A percentile compares a stretch with the other conserved stretches of the same genome.
Evolutionary conservation across 2,888 invertebrate species (phyloP).

Genomic region (Platycheirus rosarum): DNA sequence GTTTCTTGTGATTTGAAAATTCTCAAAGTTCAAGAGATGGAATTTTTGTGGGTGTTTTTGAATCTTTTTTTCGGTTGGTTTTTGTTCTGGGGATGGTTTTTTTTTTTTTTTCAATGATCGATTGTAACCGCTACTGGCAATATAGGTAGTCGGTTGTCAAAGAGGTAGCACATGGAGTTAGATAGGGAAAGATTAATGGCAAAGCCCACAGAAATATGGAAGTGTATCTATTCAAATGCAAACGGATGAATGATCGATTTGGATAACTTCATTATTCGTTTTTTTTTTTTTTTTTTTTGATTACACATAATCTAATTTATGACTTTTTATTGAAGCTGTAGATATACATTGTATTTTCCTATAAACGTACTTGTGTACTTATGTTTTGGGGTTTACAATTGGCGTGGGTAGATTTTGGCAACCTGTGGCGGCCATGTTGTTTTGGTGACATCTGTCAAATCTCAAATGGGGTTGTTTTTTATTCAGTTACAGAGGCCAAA

Average conservation of each 20-base stretch:
- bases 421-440: no score
- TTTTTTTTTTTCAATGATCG: slow-evolving; percentile 53
- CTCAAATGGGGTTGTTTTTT: no score
- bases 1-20: slow-evolving; percentile 44
- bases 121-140: slow-evolving; percentile 46
- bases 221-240: neutral
- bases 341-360: no score
- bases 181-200: slow-evolving; percentile 61
- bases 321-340: no score
- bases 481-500: no score
- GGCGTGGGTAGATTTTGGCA: no score
- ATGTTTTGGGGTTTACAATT: no score
- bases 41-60: slow-evolving; percentile 15
- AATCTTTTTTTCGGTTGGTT: neutral
- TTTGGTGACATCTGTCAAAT: no score
- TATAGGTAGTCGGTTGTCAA: slow-evolving; percentile 2
- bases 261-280: slow-evolving; percentile 8
- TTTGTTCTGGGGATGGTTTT: neutral
- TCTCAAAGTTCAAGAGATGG: slow-evolving; percentile 51
- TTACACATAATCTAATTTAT: neutral
- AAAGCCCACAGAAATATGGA: slow-evolving; percentile 51
- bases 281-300: slow-evolving; percentile 3
- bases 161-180: slow-evolving; percentile 4
- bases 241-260: slow-evolving; percentile 21
- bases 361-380: no score